Evolutionary conservation across 2,113 vertebrate genomes (phyloP), one percentile per base, ranked within the genome.

Genomic region (Panthera leo): DNA sequence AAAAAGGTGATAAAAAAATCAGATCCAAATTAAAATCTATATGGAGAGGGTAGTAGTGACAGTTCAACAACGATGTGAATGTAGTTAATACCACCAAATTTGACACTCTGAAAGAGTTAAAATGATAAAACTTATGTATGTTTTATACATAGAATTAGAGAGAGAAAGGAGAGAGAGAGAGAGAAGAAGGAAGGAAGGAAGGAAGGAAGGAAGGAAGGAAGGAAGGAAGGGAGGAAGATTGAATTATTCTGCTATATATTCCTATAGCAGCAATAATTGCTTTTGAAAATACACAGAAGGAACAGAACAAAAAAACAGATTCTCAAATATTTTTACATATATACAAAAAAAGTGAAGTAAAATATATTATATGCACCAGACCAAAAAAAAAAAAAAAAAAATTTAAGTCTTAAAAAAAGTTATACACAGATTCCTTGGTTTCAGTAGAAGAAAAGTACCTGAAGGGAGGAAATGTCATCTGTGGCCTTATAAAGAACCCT

Each of bases 401-500:
- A 27, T 55, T n/a, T 89, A 68, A 78, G 65, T 89, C 39, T 91
- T 82, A 39, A 25, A 21, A 25, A 71, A 76, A 87, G 12, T 34
- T 58, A 78, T 27, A 29, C 36, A 84, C 10, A 61, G 53, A 68
- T 79, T 71, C 23, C 76, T 93, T 31, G 5, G 25, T 85, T 84
- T 97, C 76, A 87, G 36, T 11, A 61, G 78, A 91, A 73, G 31
- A 94, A 94, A 93, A 96, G 51, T 29, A 71, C 23, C 14, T 63
- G 5, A 73, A 18, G 27, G 21, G 39, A 92, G 85, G 29, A 78
- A 91, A 75, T 55, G 19, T 12, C 82, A 55, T 48, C 39, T 88
- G 45, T 29, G 31, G 29, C 71, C 34, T 51, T 31, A 42, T 23
- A 51, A n/a, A 85, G 65, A 71, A 65, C 14, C 13, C 67, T 95